These are phyloP conservation scores for Sebastes itinus DNA, from an alignment of 2,797 vertebrate genomes.

Conservation along the genomic window DNA sequence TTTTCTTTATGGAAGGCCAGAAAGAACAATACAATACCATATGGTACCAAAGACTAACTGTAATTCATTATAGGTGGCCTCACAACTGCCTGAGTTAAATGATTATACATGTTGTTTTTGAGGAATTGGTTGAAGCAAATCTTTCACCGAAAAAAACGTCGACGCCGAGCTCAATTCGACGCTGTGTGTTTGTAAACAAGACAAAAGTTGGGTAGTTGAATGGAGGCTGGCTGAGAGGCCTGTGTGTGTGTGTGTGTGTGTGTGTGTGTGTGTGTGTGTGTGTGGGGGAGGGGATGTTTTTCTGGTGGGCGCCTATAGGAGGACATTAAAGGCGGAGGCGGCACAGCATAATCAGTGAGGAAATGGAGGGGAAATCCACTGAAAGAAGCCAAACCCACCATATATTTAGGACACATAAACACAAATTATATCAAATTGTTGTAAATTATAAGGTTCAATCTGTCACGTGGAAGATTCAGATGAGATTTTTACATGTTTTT, in stretches of 20 bases:
- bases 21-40: background rate
- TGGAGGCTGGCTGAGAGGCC: slow-evolving; percentile 18
- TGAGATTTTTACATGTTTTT: too few species aligned
- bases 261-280: slow-evolving; percentile 37
- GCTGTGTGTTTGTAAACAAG: slow-evolving; percentile 75
- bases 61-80: background rate
- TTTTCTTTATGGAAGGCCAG: background rate
- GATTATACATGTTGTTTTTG: background rate
- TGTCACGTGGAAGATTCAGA: background rate
- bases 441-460: background rate
- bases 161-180: fast-evolving
- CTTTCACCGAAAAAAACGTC: background rate
- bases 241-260: slow-evolving; percentile 26
- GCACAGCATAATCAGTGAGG: background rate
- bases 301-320: slow-evolving; percentile 30
- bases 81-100: background rate
- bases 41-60: background rate
- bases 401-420: background rate
- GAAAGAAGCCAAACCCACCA: background rate
- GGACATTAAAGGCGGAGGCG: slow-evolving; percentile 13
- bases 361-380: slow-evolving; percentile 28
- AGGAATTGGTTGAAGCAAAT: background rate
- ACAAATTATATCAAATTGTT: background rate
- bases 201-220: slow-evolving; percentile 55
- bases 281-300: slow-evolving; percentile 54